Evolutionary conservation across 2,888 invertebrate genomes (phyloP), one percentile per base, ranked within the genome.

Genomic region (Hypolimnas misippus): DNA sequence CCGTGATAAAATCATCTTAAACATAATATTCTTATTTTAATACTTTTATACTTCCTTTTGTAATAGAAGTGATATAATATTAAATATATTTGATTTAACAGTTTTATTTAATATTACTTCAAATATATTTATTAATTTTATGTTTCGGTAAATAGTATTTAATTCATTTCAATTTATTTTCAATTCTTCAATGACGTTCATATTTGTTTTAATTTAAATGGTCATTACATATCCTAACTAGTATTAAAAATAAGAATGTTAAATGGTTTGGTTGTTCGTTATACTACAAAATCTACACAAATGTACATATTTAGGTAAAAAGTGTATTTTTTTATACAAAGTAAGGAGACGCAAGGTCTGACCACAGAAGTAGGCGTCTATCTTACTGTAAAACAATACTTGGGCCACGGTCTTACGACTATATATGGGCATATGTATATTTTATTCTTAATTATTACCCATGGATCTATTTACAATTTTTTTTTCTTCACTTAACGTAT

Each of bases 1-100:
- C 44, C 51, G 50, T 62, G 49, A 63, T 57, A 44, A 66, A 57
- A 63, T 62, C 63, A 66, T 66, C 62, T 40, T 46, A 31, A 61
- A 21, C 19, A 57, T 56, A 38, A 38, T 51, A 44, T 44, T 33
- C 46, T 33, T 49, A 29, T 57, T 44, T 58, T 14, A 49, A 53
- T 50, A 49, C 50, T 42, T 50, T 55, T 49, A 19, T 35, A 38
- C 53, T 3, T 7, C 6, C 14, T 49, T 49, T 7, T 21, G 44
- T 29, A 17, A 17, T 25, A 44, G 14, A 8, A 29, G 21, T 2
- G 4, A 40, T 40, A 7, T 14, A 7, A 40, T 40, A 14, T 14
- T 14, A 6, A 14, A 40, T 40, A 14, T n/a, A n/a, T n/a, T n/a
- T n/a, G n/a, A n/a, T n/a, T 14, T 40, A 16, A 1, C 14, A 25